Base-by-base conservation (phyloP, 2,797 vertebrate species). In the Crypturellus tataupa region DNA sequence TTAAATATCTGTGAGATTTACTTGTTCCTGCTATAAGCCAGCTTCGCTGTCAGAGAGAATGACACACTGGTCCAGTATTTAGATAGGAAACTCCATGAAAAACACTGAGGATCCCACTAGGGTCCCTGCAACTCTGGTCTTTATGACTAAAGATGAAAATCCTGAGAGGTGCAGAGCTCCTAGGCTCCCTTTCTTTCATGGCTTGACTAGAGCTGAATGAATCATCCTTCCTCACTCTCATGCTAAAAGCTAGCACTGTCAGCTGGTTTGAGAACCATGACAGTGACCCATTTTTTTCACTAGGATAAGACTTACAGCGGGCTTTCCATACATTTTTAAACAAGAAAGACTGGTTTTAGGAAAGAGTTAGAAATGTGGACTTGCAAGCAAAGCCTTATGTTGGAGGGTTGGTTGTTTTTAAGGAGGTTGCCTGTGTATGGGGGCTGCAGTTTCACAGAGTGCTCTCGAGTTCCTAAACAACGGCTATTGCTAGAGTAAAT, bases 301-400 rank as follows among this genome's bases (percentile, higher is more conserved):
- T 33, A 40, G 9, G 27, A 53, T 37, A 47, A 81, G 33, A 53
- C 16, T 37, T 59, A n/a, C n/a, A 77, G 25, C 4, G 1, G 59
- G 35, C 69, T 68, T 70, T 21, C 51, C n/a, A n/a, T 25, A 4
- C 11, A 71, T 82, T 23, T 21, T 10, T 60, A 85, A 64, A 63
- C 2, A 11, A 60, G 24, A 0, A 1, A 51, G 49, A 49, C 1
- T 8, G 8, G 67, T 58, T 46, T 7, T 55, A 62, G 46, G 29
- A 33, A 76, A 64, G 67, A 73, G 19, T 49, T 68, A 84, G 33
- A 58, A 87, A n/a, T 9, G 6, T 6, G 39, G 76, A 20, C n/a
- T 51, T 42, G n/a, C 44, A 44, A 21, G 23, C 11, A 1, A 0
- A 21, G 3, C 27, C 37, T 44, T 46, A 37, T 68, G 25, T 10